Evolutionary conservation across 2,113 vertebrate species (phyloP).

Genomic region (Platycercus adscitus): DNA sequence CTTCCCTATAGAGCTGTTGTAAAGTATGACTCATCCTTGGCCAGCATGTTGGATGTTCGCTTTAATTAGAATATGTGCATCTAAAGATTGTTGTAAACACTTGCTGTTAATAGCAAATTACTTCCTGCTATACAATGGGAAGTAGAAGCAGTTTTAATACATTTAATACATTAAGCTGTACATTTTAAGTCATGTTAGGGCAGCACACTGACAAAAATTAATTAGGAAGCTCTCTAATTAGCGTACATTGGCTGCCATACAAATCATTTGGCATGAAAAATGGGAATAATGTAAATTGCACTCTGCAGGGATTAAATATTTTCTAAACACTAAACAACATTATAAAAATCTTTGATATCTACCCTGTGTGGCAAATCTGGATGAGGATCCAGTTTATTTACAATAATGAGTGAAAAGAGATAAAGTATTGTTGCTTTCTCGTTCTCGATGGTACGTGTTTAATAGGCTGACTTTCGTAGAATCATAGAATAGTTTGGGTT

Average conservation of each 20-base stretch:
- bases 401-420: neutral
- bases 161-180: conserved; percentile 27
- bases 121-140: neutral
- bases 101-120: conserved; percentile 24
- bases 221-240: conserved; percentile 22
- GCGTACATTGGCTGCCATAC: conserved; percentile 10
- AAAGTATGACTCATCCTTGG: conserved; percentile 38
- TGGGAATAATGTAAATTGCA: conserved; percentile 7
- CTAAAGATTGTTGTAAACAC: conserved; percentile 37
- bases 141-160: neutral
- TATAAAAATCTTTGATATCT: neutral
- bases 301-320: conserved; percentile 30
- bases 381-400: neutral
- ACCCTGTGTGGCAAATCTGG: neutral
- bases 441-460: neutral
- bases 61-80: conserved; percentile 58
- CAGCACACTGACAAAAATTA: conserved; percentile 22
- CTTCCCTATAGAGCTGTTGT: conserved; percentile 38
- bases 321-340: conserved; percentile 32
- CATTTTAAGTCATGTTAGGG: conserved; percentile 34
- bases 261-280: conserved; percentile 40
- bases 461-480: neutral
- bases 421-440: neutral
- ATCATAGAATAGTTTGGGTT: neutral
- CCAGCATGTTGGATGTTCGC: conserved; percentile 8